These are phyloP conservation scores for Liolophura sinensis DNA, from an alignment of 1,140 invertebrate species.

Conservation along the genomic window DNA sequence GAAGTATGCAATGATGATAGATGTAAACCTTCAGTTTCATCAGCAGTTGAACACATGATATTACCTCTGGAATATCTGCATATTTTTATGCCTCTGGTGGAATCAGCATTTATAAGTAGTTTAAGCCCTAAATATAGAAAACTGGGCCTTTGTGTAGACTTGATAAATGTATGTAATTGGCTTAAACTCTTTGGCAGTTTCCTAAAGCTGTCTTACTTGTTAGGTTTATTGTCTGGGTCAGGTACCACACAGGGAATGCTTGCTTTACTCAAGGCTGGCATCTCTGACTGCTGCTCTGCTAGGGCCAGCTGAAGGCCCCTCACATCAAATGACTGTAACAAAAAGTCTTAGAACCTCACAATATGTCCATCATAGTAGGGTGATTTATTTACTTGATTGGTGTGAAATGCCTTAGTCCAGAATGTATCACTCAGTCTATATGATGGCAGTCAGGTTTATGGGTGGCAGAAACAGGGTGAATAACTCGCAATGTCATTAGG, in stretches of 20 bases:
- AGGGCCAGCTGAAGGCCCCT: conserved; percentile 69
- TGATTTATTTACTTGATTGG: background rate
- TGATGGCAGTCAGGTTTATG: no score
- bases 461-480: no score
- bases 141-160: background rate
- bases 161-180: background rate
- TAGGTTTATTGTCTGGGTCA: conserved; percentile 62
- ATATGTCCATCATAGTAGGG: background rate
- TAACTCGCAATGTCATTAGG: no score
- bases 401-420: background rate
- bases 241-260: conserved; percentile 74
- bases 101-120: no score
- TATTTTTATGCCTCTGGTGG: no score
- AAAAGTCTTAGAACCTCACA: background rate
- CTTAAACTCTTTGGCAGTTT: background rate
- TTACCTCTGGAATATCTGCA: no score
- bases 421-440: background rate
- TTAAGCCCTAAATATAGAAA: no score
- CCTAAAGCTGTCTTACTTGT: conserved; percentile 42
- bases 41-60: no score
- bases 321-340: conserved; percentile 56
- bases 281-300: conserved; percentile 73
- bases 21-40: no score
- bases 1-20: no score
- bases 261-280: conserved; percentile 72